A percentile compares a stretch with the other conserved stretches of the same genome.
Evolutionary conservation across 2,797 vertebrate genomes (phyloP).

Genomic region (Nyctibius grandis): DNA sequence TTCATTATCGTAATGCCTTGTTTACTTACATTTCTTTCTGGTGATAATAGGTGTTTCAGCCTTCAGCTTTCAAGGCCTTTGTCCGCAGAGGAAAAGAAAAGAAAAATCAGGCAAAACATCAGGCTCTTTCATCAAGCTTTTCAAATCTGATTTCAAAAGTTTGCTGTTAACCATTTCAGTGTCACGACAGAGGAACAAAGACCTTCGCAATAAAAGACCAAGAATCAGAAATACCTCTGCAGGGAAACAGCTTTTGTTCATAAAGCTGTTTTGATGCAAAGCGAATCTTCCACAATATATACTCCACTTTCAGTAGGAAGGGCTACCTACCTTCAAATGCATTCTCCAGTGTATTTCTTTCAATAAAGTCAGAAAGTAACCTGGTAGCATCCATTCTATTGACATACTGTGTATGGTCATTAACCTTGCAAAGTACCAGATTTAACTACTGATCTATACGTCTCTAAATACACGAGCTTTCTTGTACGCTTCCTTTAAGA

Average conservation of each 20-base stretch:
- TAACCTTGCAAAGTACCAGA: neutral
- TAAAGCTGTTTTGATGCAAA: constrained; percentile 3
- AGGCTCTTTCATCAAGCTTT: constrained; percentile 39
- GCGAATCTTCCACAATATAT: neutral
- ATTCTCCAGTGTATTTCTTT: neutral
- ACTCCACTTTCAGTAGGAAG: neutral
- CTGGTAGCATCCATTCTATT: neutral
- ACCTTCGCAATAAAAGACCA: neutral
- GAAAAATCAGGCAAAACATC: constrained; percentile 55
- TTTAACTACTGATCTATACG: neutral
- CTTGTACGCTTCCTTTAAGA: neutral
- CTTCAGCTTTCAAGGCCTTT: constrained; percentile 58
- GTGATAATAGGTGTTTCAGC: constrained; percentile 57
- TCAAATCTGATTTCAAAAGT: constrained; percentile 46
- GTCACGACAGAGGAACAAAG: neutral
- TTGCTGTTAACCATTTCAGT: constrained; percentile 51
- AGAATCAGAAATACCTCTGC: neutral
- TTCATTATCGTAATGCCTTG: constrained; percentile 66
- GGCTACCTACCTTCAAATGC: neutral
- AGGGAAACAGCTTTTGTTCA: neutral
- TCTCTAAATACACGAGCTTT: neutral
- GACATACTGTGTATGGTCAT: neutral
- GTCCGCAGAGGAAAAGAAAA: constrained; percentile 37
- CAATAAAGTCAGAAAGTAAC: neutral
- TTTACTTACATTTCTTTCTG: constrained; percentile 66